Conservation (phyloP, 2,888 invertebrate genomes). For the Xestia c-nigrum region DNA sequence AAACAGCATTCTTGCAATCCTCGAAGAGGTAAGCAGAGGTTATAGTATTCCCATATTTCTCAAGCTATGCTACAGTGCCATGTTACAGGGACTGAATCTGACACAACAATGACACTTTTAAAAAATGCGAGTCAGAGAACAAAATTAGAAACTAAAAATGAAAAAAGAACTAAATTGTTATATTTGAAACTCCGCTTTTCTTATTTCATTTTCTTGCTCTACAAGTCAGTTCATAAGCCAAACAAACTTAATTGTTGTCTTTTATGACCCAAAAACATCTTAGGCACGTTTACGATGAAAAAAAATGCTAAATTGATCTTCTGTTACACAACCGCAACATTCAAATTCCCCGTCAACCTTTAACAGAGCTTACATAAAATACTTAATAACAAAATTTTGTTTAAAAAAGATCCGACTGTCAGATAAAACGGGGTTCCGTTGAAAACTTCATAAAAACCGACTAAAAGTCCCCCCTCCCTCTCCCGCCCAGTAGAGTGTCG, state of each 20-base stretch:
- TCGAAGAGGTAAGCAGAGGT: not conserved
- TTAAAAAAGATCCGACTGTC: conserved; percentile 60
- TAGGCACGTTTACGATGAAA: not conserved
- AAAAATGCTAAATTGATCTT: conserved; percentile 1
- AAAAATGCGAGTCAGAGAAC: not conserved
- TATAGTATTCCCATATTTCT: not conserved
- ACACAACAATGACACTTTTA: not conserved
- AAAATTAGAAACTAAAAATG: not conserved
- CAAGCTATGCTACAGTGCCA: not conserved
- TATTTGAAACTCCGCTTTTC: no score
- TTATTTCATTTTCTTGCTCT: not conserved
- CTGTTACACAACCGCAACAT: conserved; percentile 20
- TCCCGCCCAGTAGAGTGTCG: conserved; percentile 57
- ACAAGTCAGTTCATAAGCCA: not conserved
- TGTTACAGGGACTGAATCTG: not conserved
- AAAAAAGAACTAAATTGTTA: not conserved
- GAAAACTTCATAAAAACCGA: conserved; percentile 69
- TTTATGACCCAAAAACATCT: not conserved
- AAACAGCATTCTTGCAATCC: not conserved
- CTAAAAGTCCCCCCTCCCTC: conserved; percentile 57
- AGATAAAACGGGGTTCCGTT: conserved; percentile 62
- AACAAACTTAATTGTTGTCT: not conserved
- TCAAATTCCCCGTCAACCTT: conserved; percentile 28
- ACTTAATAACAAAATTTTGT: conserved; percentile 65
- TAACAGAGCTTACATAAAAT: conserved; percentile 49